Conservation (phyloP, 2,113 vertebrate species). For the Heterochromis multidens region DNA sequence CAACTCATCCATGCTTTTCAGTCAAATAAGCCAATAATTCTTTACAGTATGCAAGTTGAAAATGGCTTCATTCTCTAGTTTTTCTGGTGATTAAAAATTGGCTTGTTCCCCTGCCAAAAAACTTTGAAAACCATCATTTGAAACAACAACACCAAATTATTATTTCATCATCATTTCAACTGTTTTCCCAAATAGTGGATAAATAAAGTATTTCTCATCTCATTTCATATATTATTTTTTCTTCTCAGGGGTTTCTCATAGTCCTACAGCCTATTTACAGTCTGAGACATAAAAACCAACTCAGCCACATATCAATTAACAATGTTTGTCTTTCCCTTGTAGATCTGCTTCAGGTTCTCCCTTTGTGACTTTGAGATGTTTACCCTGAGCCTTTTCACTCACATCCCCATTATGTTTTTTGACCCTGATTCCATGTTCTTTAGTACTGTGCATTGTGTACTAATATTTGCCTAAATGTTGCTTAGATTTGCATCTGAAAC, state of each 20-base stretch:
- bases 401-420: neutral
- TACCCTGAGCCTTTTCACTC: neutral
- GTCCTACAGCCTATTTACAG: no score
- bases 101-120: neutral
- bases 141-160: neutral
- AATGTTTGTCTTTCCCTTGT: neutral
- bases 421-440: neutral
- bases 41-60: no score
- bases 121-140: neutral
- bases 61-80: no score
- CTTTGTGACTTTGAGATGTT: no score
- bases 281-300: no score
- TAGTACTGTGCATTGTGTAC: rapidly evolving
- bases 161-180: neutral
- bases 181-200: neutral
- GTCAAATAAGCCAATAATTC: no score
- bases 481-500: neutral
- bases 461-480: neutral
- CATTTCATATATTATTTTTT: neutral
- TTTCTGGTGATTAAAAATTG: no score
- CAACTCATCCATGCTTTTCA: no score
- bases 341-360: neutral
- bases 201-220: neutral
- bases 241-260: no score
- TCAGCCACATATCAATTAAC: no score